Conservation (phyloP, 2,113 vertebrate species). For the Plecotus auritus region DNA sequence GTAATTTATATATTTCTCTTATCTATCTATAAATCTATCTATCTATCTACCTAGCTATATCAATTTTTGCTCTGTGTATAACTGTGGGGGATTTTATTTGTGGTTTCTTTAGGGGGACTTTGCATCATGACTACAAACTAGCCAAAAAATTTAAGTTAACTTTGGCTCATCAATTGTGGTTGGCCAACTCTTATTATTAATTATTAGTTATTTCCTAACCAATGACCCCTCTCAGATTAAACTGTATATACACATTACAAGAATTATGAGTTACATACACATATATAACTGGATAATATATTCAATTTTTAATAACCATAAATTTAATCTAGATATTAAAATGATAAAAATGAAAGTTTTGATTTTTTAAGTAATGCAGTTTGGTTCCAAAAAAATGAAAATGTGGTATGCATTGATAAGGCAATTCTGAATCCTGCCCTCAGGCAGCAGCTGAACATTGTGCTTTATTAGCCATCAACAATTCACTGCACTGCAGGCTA, state of each 20-base stretch:
- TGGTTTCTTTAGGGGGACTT: background rate
- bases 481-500: conserved; percentile 73
- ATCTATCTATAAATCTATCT: background rate
- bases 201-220: background rate
- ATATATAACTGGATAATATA: background rate
- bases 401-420: background rate
- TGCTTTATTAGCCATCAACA: conserved; percentile 72
- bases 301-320: background rate
- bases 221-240: background rate
- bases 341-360: conserved; percentile 4
- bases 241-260: background rate
- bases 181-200: background rate
- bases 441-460: conserved; percentile 47
- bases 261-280: background rate
- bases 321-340: background rate
- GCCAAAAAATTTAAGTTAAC: background rate
- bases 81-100: background rate
- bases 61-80: background rate
- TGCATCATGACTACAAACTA: background rate
- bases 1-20: background rate
- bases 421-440: conserved; percentile 55
- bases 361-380: background rate
- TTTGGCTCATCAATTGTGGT: background rate
- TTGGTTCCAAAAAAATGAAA: background rate
- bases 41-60: background rate